phyloP scores from a whole-genome alignment of 2,797 vertebrate species.

The Sparidentex hasta region DNA sequence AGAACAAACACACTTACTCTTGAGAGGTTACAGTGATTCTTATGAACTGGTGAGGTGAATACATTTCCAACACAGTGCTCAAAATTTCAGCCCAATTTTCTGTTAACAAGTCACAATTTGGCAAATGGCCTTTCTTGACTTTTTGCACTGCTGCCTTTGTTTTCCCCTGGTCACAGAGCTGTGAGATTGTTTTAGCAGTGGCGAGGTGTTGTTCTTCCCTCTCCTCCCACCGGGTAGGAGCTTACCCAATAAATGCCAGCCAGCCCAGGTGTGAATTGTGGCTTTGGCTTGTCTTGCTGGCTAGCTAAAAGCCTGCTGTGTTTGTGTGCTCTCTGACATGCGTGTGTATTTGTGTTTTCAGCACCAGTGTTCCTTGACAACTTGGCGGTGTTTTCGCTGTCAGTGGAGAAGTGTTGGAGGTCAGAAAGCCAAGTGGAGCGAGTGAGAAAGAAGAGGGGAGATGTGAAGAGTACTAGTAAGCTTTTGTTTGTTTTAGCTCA shows the following conservation, averaged over 20 bases:
- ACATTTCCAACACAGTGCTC: constrained; percentile 11
- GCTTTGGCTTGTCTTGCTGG: constrained; percentile 74
- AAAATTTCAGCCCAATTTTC: constrained; percentile 25
- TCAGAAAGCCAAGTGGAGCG: constrained; percentile 48
- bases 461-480: neutral
- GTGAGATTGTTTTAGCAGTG: constrained; percentile 70
- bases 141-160: constrained; percentile 59
- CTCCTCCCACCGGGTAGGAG: constrained; percentile 60
- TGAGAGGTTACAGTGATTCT: constrained; percentile 4
- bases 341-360: constrained; percentile 46
- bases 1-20: neutral
- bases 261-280: constrained; percentile 76
- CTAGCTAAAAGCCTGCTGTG: constrained; percentile 65
- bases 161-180: constrained; percentile 57
- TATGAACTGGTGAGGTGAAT: neutral
- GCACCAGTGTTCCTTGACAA: constrained; percentile 48
- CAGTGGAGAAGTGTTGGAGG: constrained; percentile 66
- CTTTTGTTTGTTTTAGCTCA: constrained; percentile 33
- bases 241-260: constrained; percentile 75
- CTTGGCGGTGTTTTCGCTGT: constrained; percentile 61
- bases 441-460: constrained; percentile 11
- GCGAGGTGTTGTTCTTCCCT: constrained; percentile 68
- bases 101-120: constrained; percentile 43
- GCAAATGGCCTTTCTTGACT: constrained; percentile 49
- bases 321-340: constrained; percentile 25